Evolutionary conservation across 2,113 vertebrate species (phyloP), one percentile per base, ranked within the genome.

Genomic region (Rhadina sibilatrix): DNA sequence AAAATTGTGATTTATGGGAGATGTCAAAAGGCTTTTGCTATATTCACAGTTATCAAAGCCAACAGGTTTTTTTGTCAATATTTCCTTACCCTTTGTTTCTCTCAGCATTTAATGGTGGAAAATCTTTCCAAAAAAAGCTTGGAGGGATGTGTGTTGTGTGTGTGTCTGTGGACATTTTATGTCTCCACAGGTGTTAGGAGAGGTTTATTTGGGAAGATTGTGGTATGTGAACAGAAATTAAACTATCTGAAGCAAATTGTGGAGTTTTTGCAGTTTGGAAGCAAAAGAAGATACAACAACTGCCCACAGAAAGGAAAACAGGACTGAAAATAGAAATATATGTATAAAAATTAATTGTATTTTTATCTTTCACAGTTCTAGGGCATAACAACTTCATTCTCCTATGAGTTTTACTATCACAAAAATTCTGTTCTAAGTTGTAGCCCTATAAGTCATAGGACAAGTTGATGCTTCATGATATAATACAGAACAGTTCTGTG

Each of bases 131-230:
- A 27, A 66, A 76, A 11, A 15, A 52, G 1, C 19, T 68, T 74
- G 23, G 22, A 93, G 22, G 14, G 6, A 44, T 12, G 5, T 28
- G 4, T 46, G 7, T 3, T 42, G 2, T 54, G 9, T 23, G 12
- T 38, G 7, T 25, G 20, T 49, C 25, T 56, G 17, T 57, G 25
- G 19, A 40, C 11, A 40, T 25, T 61, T 4, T 28, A 25, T 33
- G 5, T 54, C 47, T 44, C 3, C 15, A 50, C 0, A 0, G 15
- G 4, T 70, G 10, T 63, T 33, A 64, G 35, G 11, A 63, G 35
- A 50, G 5, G 7, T 46, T 87, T 52, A 10, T 74, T 14, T 47
- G 11, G 22, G 15, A 78, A 92, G 13, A 27, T 18, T 28, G 71
- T 13, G 5, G 1, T 82, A 35, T 54, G 56, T 57, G 47, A 47